Evolutionary conservation across 2,113 vertebrate species (phyloP).

Genomic region (Carassius gibelio): DNA sequence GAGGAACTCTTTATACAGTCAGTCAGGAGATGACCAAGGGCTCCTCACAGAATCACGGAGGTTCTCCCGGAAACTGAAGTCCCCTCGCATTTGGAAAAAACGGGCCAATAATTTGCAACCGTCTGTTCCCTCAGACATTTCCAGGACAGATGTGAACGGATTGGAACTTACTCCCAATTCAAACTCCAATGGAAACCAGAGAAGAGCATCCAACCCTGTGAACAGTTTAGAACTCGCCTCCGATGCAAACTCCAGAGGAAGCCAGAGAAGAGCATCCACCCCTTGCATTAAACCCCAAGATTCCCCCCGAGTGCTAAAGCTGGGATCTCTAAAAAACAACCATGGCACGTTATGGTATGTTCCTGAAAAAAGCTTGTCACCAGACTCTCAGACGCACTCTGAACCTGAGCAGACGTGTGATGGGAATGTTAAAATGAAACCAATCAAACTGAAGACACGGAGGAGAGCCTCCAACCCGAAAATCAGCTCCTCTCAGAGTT

Average conservation of each 20-base stretch:
- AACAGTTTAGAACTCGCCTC: slow-evolving; percentile 43
- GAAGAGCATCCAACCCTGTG: neutral
- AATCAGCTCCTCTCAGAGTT: slow-evolving; percentile 30
- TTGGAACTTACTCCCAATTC: slow-evolving; percentile 58
- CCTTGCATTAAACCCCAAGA: slow-evolving; percentile 36
- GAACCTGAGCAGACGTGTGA: slow-evolving; percentile 59
- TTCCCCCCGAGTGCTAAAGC: slow-evolving; percentile 63
- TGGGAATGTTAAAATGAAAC: slow-evolving; percentile 30
- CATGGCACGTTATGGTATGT: slow-evolving; percentile 56
- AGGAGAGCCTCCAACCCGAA: slow-evolving; percentile 67
- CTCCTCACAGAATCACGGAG: slow-evolving; percentile 36
- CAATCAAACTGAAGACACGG: slow-evolving; percentile 57
- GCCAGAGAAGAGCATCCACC: neutral
- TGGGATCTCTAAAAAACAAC: slow-evolving; percentile 63
- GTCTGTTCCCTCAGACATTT: neutral
- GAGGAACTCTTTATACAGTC: slow-evolving; percentile 46
- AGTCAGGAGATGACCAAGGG: slow-evolving; percentile 47
- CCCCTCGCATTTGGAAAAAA: slow-evolving; percentile 62
- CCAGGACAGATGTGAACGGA: slow-evolving; percentile 6
- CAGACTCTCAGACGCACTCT: slow-evolving; percentile 59
- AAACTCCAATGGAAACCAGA: slow-evolving; percentile 53
- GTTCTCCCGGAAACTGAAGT: slow-evolving; percentile 63
- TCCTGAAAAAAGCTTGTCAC: slow-evolving; percentile 31
- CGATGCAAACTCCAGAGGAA: slow-evolving; percentile 60
- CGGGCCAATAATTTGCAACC: slow-evolving; percentile 55